Evolutionary conservation across 2,888 invertebrate genomes (phyloP).

Genomic region (Volucella inanis): DNA sequence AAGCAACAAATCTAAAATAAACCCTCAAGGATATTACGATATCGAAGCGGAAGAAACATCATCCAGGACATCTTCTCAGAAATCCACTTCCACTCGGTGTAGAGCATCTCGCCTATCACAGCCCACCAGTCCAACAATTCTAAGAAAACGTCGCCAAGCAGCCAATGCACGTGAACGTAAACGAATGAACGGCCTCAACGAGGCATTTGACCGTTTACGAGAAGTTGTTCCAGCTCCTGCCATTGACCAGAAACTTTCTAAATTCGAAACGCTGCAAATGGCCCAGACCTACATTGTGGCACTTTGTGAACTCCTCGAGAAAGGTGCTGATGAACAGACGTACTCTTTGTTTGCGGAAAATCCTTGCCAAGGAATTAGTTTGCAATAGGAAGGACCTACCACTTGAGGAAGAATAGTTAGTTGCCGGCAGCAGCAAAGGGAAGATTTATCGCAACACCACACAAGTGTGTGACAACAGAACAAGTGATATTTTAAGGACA

Average conservation of each 20-base stretch:
- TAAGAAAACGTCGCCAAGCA: conserved; percentile 87
- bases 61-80: conserved; percentile 38
- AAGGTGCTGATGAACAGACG: conserved; percentile 77
- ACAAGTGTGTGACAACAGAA: conserved; percentile 72
- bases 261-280: conserved; percentile 91
- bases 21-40: conserved; percentile 46
- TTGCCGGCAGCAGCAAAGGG: conserved; percentile 2
- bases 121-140: conserved; percentile 85
- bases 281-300: conserved; percentile 90
- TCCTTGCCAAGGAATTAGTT: conserved; percentile 69
- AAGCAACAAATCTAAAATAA: not conserved
- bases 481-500: conserved; percentile 71
- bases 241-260: conserved; percentile 89
- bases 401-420: conserved; percentile 3
- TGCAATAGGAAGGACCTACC: conserved; percentile 46
- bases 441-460: conserved; percentile 67
- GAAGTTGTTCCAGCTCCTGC: conserved; percentile 89
- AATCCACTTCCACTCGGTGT: conserved; percentile 23
- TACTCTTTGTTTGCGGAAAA: conserved; percentile 72
- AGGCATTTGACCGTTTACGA: conserved; percentile 88
- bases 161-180: conserved; percentile 90
- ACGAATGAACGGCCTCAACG: conserved; percentile 90
- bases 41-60: conserved; percentile 54
- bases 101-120: conserved; percentile 30
- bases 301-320: conserved; percentile 86